Base-by-base conservation (phyloP, 2,888 invertebrate species). In the Linyphia triangularis region DNA sequence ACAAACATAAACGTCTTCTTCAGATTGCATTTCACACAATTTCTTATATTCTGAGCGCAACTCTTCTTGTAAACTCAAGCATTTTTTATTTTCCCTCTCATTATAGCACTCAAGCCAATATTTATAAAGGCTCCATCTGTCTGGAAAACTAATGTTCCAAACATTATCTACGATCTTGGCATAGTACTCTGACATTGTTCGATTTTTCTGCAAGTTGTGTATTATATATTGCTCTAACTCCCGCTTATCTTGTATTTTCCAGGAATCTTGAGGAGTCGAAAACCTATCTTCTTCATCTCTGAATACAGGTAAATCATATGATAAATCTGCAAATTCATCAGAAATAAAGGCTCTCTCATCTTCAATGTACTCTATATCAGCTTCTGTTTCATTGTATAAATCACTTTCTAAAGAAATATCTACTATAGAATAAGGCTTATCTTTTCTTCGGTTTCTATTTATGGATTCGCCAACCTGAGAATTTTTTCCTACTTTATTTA, bases 81-180 rank as follows among this genome's bases (percentile, higher is more conserved):
- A 26, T 40, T 72, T 13, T 33, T 59, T 1, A 3, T 63, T 26
- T 22, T 63, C 40, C n/a, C 24, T 24, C 6, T 61, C 30, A 43
- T 67, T 37, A 24, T 37, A 81, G 16, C n/a, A 5, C 24, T 79
- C 30, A 5, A 85, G n/a, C 89, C 89, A 89, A 28, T 51, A 73
- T 57, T 83, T 82, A 43, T 89, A 89, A 0, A 89, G 24, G 6
- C 67, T 26, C 89, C 89, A 89, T 13, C 72, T 43, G 0, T 78
- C 10, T 7, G 40, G 4, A 26, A 43, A 28, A 6, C 24, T 6
- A 6, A 89, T n/a, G 10, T 19, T 19, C 86, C 86, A 89, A 0
- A 89, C 57, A 70, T 86, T 61, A n/a, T 37, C 24, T 3, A 81
- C 43, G 10, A 61, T 69, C 7, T 24, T n/a, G 6, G 57, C 79